Evolutionary conservation across 1,140 invertebrate genomes (phyloP), one percentile per base, ranked within the genome.

Genomic region (Drosophila virilis): DNA sequence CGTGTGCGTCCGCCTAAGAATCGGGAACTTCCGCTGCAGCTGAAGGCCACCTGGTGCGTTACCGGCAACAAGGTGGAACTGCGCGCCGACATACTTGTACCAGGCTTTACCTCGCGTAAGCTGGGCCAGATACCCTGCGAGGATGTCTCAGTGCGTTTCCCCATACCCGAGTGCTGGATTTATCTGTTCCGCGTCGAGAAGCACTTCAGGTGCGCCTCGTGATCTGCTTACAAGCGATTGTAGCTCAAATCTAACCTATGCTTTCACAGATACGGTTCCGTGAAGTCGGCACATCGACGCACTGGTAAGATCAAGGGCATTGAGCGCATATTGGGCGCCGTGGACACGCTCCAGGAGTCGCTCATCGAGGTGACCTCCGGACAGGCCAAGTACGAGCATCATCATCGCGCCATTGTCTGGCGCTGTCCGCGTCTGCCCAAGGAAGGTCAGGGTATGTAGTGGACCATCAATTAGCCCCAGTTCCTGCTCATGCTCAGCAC

Each of bases 151-250:
- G 96, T 99, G 42, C 94, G 98, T 60, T 99, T 99, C 92, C 98
- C 98, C 6, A 98, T 99, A 75, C 99, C 99, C 28, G 99, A 99
- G 93, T 97, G 97, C 88, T 99, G 99, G 99, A 98, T 99, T 81
- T 99, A 99, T 93, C 94, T 99, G 83, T 99, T 99, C 93, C 94
- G 99, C 70, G 98, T 99, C 15, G 99, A 99, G 92, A 99, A 99
- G 90, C 97, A 99, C 92, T 99, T 99, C 93, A 95, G 98, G 86
- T 99, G 54, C 33, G 54, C 15, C 17, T 48, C 8, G 0, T 3
- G 1, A 0, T 12, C n/a, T 9, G 8, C 10, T n/a, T 6, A 7
- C 38, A 15, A 5, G 33, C 3, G 2, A n/a, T 6, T 32, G n/a
- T 32, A 2, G 22, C 32, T 35, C 3, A 6, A 8, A 12, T 37